Conservation (phyloP, 2,113 vertebrate genomes). For the Spea bombifrons region DNA sequence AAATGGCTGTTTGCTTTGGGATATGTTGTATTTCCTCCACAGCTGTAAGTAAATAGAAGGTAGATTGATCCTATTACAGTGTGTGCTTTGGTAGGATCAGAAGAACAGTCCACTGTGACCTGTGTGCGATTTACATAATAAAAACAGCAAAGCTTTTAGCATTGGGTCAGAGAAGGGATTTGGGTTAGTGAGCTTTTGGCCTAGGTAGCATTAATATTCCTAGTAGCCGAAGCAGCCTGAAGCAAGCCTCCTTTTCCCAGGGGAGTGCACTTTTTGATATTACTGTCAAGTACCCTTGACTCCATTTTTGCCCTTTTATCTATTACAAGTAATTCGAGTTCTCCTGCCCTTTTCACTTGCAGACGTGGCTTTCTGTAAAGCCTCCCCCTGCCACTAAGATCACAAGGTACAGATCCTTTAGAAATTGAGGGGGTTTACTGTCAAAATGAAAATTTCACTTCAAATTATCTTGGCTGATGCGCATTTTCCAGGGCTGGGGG, state of each 20-base stretch:
- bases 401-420: conserved; percentile 71
- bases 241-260: conserved; percentile 73
- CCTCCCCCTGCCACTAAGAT: conserved; percentile 73
- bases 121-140: conserved; percentile 47
- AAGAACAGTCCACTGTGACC: background rate
- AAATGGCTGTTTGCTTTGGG: no score
- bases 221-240: conserved; percentile 66
- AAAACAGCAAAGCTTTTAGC: conserved; percentile 59
- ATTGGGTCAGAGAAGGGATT: conserved; percentile 70
- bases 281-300: conserved; percentile 99
- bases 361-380: conserved; percentile 83
- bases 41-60: background rate
- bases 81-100: background rate
- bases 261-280: conserved; percentile 92
- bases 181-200: conserved; percentile 64
- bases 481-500: conserved; percentile 79
- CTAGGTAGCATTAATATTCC: conserved; percentile 89
- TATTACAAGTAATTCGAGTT: conserved; percentile 98
- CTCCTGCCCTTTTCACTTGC: conserved; percentile 98
- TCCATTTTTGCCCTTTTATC: conserved; percentile 99
- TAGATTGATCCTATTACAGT: background rate
- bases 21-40: no score
- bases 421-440: conserved; percentile 93
- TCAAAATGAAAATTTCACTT: conserved; percentile 94
- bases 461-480: conserved; percentile 88